Conservation (phyloP, 2,888 invertebrate species). For the Acronicta alni region DNA sequence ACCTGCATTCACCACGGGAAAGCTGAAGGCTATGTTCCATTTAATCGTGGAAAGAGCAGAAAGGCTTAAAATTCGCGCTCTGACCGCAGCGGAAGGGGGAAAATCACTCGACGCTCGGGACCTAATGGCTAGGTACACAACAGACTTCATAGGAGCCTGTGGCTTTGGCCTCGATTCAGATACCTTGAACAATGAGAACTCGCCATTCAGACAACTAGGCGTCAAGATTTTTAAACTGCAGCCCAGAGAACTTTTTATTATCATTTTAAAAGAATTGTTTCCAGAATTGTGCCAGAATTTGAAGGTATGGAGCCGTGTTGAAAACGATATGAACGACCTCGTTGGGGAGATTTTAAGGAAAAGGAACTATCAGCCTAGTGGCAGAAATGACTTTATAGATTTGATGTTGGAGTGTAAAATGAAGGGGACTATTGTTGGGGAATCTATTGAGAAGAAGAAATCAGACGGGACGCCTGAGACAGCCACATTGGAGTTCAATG, state of each 20-base stretch:
- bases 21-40: constrained; percentile 70
- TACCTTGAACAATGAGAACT: constrained; percentile 63
- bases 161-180: constrained; percentile 69
- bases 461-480: constrained; percentile 57
- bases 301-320: constrained; percentile 25
- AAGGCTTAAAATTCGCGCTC: constrained; percentile 54
- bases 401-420: constrained; percentile 60
- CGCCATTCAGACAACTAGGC: constrained; percentile 61
- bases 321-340: constrained; percentile 31
- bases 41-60: constrained; percentile 66
- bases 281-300: constrained; percentile 33
- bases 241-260: constrained; percentile 5
- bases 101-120: constrained; percentile 61
- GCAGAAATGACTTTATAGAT: constrained; percentile 68
- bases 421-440: constrained; percentile 62
- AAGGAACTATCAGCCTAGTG: constrained; percentile 61
- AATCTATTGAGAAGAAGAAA: constrained; percentile 58
- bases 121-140: constrained; percentile 69
- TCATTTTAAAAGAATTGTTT: constrained; percentile 29
- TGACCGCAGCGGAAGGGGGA: constrained; percentile 36
- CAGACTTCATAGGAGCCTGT: constrained; percentile 71
- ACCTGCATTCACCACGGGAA: constrained; percentile 66
- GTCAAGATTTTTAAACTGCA: constrained; percentile 37
- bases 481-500: constrained; percentile 58
- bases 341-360: constrained; percentile 54